A percentile compares a stretch with the other conserved stretches of the same genome.
These are phyloP conservation scores for Engystomops pustulosus DNA, from an alignment of 2,113 vertebrate species.

Conservation along the genomic window DNA sequence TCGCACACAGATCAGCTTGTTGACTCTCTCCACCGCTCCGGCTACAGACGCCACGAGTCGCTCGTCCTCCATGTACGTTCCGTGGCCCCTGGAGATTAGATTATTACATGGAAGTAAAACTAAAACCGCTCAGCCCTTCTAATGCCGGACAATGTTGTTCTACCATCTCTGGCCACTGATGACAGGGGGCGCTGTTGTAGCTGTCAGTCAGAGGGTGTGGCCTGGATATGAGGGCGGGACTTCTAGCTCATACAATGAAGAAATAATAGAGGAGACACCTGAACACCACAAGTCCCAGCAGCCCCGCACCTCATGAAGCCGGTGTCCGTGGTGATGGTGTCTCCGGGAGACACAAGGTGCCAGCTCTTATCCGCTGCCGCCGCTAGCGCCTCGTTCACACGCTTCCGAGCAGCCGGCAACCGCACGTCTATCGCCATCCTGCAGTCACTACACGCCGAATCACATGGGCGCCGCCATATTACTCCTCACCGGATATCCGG, in stretches of 20 bases:
- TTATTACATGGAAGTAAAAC: not conserved
- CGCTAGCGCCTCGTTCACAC: slow-evolving; percentile 50
- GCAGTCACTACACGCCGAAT: fast-evolving
- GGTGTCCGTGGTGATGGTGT: slow-evolving; percentile 92
- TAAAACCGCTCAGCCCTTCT: no score
- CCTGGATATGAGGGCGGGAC: no score
- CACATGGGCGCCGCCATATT: slow-evolving; percentile 50
- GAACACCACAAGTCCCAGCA: not conserved
- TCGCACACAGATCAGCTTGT: slow-evolving; percentile 93
- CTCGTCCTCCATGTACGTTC: slow-evolving; percentile 94
- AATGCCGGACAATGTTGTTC: no score
- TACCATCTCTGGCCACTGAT: no score
- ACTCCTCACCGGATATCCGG: not conserved
- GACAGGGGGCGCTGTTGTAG: no score
- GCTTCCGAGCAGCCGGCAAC: slow-evolving; percentile 74
- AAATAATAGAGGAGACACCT: not conserved
- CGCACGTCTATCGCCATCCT: slow-evolving; percentile 90
- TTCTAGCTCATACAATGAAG: not conserved
- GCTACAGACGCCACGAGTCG: slow-evolving; percentile 93
- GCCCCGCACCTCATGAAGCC: slow-evolving; percentile 90
- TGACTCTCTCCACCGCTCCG: slow-evolving; percentile 91
- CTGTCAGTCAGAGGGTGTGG: no score
- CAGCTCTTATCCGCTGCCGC: slow-evolving; percentile 68
- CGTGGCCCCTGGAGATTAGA: slow-evolving; percentile 82
- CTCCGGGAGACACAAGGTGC: slow-evolving; percentile 90